Conservation (phyloP, 2,888 invertebrate genomes). For the Bimastos eiseni region DNA sequence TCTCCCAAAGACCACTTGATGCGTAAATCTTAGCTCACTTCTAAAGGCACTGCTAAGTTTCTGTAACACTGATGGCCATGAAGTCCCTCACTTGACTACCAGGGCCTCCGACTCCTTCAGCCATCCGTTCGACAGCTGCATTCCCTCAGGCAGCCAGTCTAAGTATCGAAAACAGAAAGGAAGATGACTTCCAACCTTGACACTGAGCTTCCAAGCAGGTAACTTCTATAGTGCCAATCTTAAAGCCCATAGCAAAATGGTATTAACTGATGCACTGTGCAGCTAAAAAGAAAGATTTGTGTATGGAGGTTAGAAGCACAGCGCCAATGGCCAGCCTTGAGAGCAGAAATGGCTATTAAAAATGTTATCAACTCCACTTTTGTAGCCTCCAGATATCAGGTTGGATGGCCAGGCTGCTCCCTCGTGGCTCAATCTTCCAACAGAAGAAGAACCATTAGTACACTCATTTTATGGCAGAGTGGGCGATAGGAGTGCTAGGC, state of each 20-base stretch:
- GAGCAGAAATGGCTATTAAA: background rate
- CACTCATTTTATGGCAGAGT: background rate
- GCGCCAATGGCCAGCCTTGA: background rate
- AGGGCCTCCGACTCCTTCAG: background rate
- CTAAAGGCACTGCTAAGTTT: background rate
- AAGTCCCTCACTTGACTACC: background rate
- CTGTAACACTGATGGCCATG: background rate
- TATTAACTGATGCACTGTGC: background rate
- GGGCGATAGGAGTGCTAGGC: background rate
- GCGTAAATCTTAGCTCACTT: background rate
- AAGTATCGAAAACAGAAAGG: background rate
- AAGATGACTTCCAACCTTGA: background rate
- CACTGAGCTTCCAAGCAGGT: background rate
- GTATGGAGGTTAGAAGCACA: background rate
- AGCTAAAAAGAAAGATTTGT: background rate
- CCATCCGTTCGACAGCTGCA: background rate
- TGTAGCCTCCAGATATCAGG: background rate
- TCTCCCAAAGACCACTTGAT: background rate
- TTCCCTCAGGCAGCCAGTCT: background rate
- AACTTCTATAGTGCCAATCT: background rate
- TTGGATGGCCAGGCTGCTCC: background rate
- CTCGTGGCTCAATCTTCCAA: background rate
- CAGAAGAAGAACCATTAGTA: background rate
- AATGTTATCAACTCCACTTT: background rate
- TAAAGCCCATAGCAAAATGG: background rate